Evolutionary conservation across 2,888 invertebrate genomes (phyloP).

Genomic region (Ophonus ardosiacus): DNA sequence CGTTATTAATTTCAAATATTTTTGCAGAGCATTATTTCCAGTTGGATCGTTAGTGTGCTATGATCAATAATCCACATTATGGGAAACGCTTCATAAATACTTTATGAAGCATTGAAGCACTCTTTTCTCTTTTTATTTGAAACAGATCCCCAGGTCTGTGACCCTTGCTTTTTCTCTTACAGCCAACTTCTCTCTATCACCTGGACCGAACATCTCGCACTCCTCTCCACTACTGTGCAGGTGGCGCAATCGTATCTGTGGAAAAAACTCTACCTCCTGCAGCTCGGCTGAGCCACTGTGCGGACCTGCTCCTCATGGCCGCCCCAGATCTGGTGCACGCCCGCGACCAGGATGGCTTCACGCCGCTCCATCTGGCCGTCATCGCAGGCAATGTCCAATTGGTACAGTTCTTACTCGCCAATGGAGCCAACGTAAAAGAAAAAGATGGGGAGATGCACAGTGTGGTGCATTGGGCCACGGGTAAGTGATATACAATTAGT

Average conservation of each 20-base stretch:
- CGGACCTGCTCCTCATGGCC: constrained; percentile 85
- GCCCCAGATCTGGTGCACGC: constrained; percentile 92
- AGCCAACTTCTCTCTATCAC: constrained; percentile 82
- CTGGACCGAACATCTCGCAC: constrained; percentile 90
- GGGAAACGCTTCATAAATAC: too few relatives aligned
- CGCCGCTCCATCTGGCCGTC: constrained; percentile 95
- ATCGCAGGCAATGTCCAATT: constrained; percentile 94
- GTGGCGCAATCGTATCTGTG: constrained; percentile 72
- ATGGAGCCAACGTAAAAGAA: constrained; percentile 93
- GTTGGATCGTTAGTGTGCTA: too few relatives aligned
- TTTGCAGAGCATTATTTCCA: too few relatives aligned
- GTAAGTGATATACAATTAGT: constrained; percentile 76
- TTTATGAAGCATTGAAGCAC: too few relatives aligned
- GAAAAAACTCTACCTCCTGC: not conserved
- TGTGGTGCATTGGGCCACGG: constrained; percentile 98
- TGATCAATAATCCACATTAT: too few relatives aligned
- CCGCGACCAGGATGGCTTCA: constrained; percentile 95
- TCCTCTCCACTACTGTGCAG: constrained; percentile 95
- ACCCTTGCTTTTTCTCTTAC: constrained; percentile 66
- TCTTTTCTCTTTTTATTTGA: too few relatives aligned
- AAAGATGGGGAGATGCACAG: constrained; percentile 97
- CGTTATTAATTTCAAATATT: too few relatives aligned
- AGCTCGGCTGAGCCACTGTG: constrained; percentile 77
- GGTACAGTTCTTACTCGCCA: constrained; percentile 90
- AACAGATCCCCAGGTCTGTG: too few relatives aligned